These are phyloP conservation scores for Leptinotarsa lineolata DNA, from an alignment of 1,140 invertebrate genomes.

Conservation along the genomic window DNA sequence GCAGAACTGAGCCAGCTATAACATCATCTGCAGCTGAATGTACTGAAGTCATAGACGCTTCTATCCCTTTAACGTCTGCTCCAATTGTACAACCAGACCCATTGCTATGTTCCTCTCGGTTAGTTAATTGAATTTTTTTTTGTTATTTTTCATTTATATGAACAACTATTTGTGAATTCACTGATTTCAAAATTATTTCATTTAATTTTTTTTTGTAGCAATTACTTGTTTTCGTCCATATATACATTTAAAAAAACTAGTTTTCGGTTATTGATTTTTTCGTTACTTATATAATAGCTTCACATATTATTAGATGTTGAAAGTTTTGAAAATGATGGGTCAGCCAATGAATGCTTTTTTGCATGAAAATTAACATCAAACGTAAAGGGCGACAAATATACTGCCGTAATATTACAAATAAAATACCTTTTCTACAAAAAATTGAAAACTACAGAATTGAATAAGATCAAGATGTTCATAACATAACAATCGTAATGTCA, in stretches of 20 bases:
- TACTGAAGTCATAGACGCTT: slow-evolving; percentile 1
- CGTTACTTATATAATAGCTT: slow-evolving; percentile 17
- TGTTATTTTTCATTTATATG: slow-evolving; percentile 10
- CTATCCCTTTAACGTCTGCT: slow-evolving; percentile 8
- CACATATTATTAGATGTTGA: slow-evolving; percentile 18
- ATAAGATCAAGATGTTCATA: slow-evolving; percentile 19
- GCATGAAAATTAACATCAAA: slow-evolving; percentile 19
- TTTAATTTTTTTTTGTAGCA: not conserved
- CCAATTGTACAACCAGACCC: not conserved
- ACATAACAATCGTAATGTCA: slow-evolving; percentile 12
- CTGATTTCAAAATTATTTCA: slow-evolving; percentile 1
- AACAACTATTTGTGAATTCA: slow-evolving; percentile 2
- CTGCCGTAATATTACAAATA: slow-evolving; percentile 9
- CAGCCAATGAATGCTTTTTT: slow-evolving; percentile 21
- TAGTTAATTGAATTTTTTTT: slow-evolving; percentile 16
- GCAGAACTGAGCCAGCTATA: slow-evolving; percentile 9
- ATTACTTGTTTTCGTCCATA: not conserved
- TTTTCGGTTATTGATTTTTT: slow-evolving; percentile 11
- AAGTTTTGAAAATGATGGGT: slow-evolving; percentile 17
- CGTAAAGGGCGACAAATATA: slow-evolving; percentile 18
- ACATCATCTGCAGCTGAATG: slow-evolving; percentile 8
- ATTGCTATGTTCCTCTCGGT: slow-evolving; percentile 8
- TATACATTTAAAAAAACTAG: not conserved
- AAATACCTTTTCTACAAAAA: slow-evolving; percentile 11
- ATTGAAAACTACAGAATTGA: slow-evolving; percentile 12